Conservation (phyloP, 1,140 invertebrate species). For the Sarcophaga bullata region DNA sequence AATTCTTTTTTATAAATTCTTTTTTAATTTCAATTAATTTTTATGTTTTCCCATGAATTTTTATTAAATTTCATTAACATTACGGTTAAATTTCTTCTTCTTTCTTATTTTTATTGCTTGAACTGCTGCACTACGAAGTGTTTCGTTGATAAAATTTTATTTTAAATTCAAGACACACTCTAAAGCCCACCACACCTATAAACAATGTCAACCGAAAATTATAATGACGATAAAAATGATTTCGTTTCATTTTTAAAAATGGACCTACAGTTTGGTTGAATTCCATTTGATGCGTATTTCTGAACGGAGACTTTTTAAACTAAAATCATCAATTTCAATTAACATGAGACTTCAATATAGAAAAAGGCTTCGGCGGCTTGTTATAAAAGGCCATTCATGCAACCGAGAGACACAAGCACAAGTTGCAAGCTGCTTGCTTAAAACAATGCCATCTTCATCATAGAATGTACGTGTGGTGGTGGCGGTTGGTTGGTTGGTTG, state of each 20-base stretch:
- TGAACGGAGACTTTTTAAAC: not conserved
- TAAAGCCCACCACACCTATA: constrained; percentile 32
- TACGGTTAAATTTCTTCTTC: not conserved
- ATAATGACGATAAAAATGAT: constrained; percentile 39
- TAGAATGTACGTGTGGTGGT: not conserved
- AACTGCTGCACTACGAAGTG: not conserved
- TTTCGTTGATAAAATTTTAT: not conserved
- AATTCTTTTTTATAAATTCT: constrained; percentile 44
- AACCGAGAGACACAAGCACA: not conserved
- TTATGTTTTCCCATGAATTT: too few relatives aligned
- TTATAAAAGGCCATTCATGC: constrained; percentile 32
- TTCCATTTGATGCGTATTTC: not conserved
- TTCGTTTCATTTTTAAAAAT: constrained; percentile 8
- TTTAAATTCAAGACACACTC: constrained; percentile 31
- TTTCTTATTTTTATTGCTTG: not conserved
- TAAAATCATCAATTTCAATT: constrained; percentile 40
- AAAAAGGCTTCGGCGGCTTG: constrained; percentile 12
- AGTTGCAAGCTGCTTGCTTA: not conserved
- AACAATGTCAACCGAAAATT: constrained; percentile 38
- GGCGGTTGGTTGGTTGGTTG: not conserved
- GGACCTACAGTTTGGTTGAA: not conserved
- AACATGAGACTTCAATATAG: constrained; percentile 37
- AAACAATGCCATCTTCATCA: constrained; percentile 13
- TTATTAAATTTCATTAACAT: not conserved
- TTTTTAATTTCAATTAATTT: not conserved